Conservation (phyloP, 2,888 invertebrate genomes). For the Euplagia quadripunctaria region DNA sequence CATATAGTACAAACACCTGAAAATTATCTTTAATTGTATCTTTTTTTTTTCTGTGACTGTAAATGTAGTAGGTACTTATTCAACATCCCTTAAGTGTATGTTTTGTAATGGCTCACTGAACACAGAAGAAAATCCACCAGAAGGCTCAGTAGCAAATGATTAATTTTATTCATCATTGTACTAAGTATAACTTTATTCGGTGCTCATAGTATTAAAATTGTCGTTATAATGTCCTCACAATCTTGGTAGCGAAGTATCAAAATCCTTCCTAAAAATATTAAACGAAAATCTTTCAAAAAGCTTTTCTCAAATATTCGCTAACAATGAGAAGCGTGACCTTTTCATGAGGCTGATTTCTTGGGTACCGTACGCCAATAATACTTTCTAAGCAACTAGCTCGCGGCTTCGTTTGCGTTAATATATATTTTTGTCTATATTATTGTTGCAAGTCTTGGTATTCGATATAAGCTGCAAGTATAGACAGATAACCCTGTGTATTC, state of each 20-base stretch:
- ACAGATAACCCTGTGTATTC: too few relatives aligned
- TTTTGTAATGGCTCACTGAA: too few relatives aligned
- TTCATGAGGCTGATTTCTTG: constrained; percentile 16
- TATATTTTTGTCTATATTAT: too few relatives aligned
- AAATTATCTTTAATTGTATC: too few relatives aligned
- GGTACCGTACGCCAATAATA: constrained; percentile 20
- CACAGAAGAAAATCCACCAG: neutral
- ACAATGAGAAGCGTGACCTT: constrained; percentile 42
- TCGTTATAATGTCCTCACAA: constrained; percentile 28
- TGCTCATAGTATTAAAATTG: constrained; percentile 10
- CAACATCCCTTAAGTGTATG: too few relatives aligned
- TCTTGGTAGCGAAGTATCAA: constrained; percentile 31
- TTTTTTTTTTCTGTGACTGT: too few relatives aligned
- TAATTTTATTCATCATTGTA: neutral
- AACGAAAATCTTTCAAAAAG: constrained; percentile 33
- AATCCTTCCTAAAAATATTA: constrained; percentile 36
- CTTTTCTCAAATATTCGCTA: constrained; percentile 36
- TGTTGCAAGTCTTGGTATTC: too few relatives aligned
- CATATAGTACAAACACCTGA: too few relatives aligned
- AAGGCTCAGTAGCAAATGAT: neutral
- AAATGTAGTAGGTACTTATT: too few relatives aligned
- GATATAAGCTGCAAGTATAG: too few relatives aligned
- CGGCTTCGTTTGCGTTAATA: too few relatives aligned
- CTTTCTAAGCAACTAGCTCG: neutral
- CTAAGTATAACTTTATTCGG: neutral